These are phyloP conservation scores for Eremophila alpestris DNA, from an alignment of 2,797 vertebrate species.

Conservation along the genomic window DNA sequence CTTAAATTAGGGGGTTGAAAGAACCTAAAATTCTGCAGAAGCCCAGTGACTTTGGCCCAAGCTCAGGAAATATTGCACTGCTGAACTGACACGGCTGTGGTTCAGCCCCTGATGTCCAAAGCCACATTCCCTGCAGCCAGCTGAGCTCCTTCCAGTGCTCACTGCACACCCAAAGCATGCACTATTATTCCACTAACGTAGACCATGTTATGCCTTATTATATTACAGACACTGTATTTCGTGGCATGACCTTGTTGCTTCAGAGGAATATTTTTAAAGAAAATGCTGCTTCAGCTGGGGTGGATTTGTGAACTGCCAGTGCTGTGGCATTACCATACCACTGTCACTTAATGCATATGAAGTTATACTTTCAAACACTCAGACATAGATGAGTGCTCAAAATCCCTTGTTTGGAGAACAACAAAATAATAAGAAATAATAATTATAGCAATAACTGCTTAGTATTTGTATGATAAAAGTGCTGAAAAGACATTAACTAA, in stretches of 20 bases:
- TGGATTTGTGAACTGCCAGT: background rate
- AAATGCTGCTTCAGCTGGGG: background rate
- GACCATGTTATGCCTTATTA: slow-evolving; percentile 10
- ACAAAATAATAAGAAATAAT: slow-evolving; percentile 65
- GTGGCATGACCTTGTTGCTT: background rate
- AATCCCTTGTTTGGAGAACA: slow-evolving; percentile 45
- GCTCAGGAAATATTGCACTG: background rate
- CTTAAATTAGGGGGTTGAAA: background rate
- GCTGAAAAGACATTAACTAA: slow-evolving; percentile 70
- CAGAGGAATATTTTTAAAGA: slow-evolving; percentile 15
- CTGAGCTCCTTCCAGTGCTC: slow-evolving; percentile 12
- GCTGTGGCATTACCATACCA: background rate
- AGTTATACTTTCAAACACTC: background rate
- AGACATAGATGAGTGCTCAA: background rate
- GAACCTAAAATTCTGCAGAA: background rate
- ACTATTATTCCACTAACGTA: slow-evolving; percentile 12
- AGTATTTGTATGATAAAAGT: slow-evolving; percentile 58
- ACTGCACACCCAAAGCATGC: slow-evolving; percentile 11
- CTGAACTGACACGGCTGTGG: background rate
- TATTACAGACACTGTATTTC: slow-evolving; percentile 9
- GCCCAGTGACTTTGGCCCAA: background rate
- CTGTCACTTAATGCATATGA: background rate
- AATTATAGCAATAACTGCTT: slow-evolving; percentile 53
- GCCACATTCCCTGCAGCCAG: background rate
- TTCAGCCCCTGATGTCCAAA: background rate